These are phyloP conservation scores for Mandrillus leucophaeus DNA, from an alignment of 2,113 vertebrate species.

Conservation along the genomic window DNA sequence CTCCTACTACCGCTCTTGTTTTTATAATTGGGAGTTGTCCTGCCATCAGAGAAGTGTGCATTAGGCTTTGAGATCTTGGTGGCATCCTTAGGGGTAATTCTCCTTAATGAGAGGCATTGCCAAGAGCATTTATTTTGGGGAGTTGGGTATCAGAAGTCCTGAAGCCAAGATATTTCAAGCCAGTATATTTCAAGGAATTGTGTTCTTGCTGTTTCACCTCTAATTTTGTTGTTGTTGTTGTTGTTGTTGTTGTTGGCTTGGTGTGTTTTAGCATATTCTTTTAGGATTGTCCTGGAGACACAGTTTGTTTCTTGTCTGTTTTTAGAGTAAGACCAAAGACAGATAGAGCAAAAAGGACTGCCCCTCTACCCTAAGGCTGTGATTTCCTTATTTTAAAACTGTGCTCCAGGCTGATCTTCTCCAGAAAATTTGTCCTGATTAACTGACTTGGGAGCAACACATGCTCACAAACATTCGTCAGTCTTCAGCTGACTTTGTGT, in stretches of 20 bases:
- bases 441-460: neutral
- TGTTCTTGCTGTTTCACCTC: neutral
- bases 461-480: neutral
- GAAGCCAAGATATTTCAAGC: neutral
- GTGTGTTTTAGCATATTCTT: neutral
- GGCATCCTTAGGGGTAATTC: neutral
- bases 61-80: neutral
- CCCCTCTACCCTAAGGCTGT: neutral
- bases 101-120: neutral
- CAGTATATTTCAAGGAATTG: neutral
- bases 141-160: neutral
- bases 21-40: neutral
- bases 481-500: constrained; percentile 37
- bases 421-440: constrained; percentile 4
- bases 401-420: neutral
- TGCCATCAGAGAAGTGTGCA: neutral
- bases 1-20: neutral
- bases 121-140: neutral
- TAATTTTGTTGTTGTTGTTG: neutral
- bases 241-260: neutral
- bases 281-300: neutral
- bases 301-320: neutral
- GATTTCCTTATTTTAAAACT: constrained; percentile 32
- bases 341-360: neutral
- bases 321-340: neutral